Conservation (phyloP, 2,888 invertebrate species). For the Imbricaverruca yamaguchii region DNA sequence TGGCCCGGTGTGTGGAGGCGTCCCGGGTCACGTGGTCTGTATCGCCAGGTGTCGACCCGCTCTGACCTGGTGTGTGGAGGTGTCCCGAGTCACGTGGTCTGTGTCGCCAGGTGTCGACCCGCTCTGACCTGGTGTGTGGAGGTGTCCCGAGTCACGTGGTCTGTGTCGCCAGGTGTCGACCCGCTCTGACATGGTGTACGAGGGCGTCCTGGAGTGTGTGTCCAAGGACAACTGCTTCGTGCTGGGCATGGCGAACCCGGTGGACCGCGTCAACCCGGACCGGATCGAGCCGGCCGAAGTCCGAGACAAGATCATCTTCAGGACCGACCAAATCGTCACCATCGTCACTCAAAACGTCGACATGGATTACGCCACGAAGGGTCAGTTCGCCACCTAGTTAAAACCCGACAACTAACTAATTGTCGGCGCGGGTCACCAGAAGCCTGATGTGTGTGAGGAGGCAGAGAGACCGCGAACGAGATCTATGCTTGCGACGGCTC, state of each 20-base stretch:
- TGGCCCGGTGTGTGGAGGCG: no score
- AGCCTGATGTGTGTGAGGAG: no score
- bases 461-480: no score
- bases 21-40: no score
- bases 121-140: not conserved
- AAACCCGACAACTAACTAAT: no score
- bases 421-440: no score
- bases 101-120: not conserved
- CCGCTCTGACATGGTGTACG: constrained; percentile 27
- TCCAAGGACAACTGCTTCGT: constrained; percentile 57
- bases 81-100: not conserved
- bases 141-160: not conserved
- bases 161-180: constrained; percentile 27
- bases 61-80: no score
- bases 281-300: constrained; percentile 59
- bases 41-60: no score
- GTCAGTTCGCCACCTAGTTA: constrained; percentile 12
- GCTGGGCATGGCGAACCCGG: constrained; percentile 76
- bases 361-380: constrained; percentile 77
- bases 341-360: constrained; percentile 77
- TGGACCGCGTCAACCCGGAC: constrained; percentile 54
- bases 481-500: no score
- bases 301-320: constrained; percentile 73
- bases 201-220: constrained; percentile 31
- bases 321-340: constrained; percentile 71